Evolutionary conservation across 2,113 vertebrate species (phyloP).

Genomic region (Ardeotis arabs): DNA sequence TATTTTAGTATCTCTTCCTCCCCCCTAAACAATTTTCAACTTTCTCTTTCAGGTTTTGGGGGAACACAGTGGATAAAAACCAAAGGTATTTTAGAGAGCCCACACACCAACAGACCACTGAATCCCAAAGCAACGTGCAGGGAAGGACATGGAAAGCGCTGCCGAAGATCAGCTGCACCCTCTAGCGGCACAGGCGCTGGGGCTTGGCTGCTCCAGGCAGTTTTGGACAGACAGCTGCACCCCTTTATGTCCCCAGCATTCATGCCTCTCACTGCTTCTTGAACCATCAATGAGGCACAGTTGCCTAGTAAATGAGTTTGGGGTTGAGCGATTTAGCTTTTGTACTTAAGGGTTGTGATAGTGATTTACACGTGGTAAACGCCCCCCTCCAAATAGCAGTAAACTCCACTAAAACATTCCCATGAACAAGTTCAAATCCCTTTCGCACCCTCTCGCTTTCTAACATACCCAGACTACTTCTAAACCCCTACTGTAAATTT

Average conservation of each 20-base stretch:
- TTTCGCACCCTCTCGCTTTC: background rate
- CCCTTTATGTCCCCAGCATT: accelerated
- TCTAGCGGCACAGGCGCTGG: background rate
- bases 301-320: too few species aligned
- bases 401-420: background rate
- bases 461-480: background rate
- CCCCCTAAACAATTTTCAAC: background rate
- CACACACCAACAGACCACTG: background rate
- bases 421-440: background rate
- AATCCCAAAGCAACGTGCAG: accelerated
- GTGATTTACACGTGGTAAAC: background rate
- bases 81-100: background rate
- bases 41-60: background rate
- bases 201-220: background rate
- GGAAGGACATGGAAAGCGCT: background rate
- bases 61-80: background rate
- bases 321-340: background rate
- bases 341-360: too few species aligned
- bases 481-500: background rate
- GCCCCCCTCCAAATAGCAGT: accelerated
- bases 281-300: accelerated
- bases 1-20: background rate
- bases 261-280: accelerated
- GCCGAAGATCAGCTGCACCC: background rate
- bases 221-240: accelerated